These are phyloP conservation scores for Lysandra coridon DNA, from an alignment of 2,888 invertebrate species.

Conservation along the genomic window DNA sequence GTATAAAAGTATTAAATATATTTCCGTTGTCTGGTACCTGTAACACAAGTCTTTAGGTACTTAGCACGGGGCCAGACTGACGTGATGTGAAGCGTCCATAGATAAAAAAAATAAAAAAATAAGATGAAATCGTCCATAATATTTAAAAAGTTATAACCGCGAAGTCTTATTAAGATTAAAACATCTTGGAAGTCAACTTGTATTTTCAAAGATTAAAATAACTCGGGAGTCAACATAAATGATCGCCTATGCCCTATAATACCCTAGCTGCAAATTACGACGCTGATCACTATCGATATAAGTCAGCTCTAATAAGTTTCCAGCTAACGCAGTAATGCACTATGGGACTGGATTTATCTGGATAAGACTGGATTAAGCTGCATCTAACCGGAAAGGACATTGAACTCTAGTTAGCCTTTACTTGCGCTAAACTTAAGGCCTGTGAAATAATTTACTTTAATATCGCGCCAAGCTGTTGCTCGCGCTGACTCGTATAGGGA, in stretches of 20 bases:
- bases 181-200: neutral
- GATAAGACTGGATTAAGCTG: slow-evolving; percentile 2
- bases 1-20: too few species aligned
- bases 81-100: too few species aligned
- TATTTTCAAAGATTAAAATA: neutral
- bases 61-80: too few species aligned
- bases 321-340: neutral
- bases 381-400: neutral
- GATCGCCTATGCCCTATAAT: too few species aligned
- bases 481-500: neutral
- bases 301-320: neutral
- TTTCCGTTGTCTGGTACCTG: too few species aligned
- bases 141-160: neutral
- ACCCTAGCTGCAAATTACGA: too few species aligned
- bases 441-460: neutral
- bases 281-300: neutral
- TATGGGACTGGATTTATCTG: slow-evolving; percentile 10
- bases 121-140: neutral
- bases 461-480: neutral
- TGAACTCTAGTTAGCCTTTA: neutral
- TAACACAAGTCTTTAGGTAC: too few species aligned
- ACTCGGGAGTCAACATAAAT: neutral
- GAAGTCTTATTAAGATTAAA: neutral
- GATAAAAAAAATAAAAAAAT: too few species aligned
- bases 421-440: neutral